Conservation (phyloP, 2,888 invertebrate genomes). For the Neocrepidodera transversa region DNA sequence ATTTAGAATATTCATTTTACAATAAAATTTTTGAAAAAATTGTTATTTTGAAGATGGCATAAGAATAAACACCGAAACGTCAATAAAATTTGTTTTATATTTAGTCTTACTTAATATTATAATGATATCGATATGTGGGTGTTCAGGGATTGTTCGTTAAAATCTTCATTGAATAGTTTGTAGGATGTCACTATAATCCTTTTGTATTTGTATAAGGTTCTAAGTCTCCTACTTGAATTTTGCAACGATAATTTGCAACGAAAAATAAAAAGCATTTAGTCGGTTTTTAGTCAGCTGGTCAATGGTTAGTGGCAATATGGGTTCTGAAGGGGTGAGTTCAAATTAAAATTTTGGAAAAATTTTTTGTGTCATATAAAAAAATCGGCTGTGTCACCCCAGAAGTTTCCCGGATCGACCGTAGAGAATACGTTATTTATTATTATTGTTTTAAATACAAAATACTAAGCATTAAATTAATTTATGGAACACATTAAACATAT, state of each 20-base stretch:
- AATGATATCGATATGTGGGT: conserved; percentile 4
- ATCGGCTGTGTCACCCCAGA: too few relatives aligned
- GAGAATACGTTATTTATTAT: too few relatives aligned
- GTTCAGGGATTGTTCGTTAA: neutral
- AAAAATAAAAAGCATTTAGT: conserved; percentile 1
- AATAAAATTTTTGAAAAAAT: neutral
- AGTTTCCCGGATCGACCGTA: too few relatives aligned
- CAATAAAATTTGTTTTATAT: too few relatives aligned
- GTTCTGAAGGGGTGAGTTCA: neutral
- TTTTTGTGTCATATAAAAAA: too few relatives aligned
- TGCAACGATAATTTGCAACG: conserved; percentile 11
- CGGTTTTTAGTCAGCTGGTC: neutral
- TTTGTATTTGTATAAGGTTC: conserved; percentile 3
- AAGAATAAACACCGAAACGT: too few relatives aligned
- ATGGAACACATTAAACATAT: too few relatives aligned
- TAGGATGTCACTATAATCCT: conserved; percentile 21
- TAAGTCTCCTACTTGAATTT: conserved; percentile 12
- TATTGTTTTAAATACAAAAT: too few relatives aligned
- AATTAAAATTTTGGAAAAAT: too few relatives aligned
- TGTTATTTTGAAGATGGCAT: too few relatives aligned
- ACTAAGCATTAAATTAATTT: too few relatives aligned
- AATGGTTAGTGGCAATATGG: neutral
- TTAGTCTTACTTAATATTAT: too few relatives aligned
- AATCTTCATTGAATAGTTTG: conserved; percentile 16
- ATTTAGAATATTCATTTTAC: neutral